Base-by-base conservation (phyloP, 1,140 invertebrate genomes). In the Drosophila punjabiensis region DNA sequence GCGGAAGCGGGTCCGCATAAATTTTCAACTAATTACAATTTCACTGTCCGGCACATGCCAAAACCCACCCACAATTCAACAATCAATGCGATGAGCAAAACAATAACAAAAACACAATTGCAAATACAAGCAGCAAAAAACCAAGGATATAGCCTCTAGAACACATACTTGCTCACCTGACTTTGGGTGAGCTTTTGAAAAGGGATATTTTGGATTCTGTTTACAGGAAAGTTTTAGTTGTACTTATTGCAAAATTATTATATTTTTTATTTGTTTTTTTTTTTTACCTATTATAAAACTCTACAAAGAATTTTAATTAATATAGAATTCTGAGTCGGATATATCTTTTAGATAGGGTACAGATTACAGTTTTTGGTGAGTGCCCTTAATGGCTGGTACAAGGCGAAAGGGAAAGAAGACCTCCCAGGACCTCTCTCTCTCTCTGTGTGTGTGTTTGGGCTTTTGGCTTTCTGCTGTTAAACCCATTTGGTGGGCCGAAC, bases 21-120 rank as follows among this genome's bases (percentile, higher is more conserved):
- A 89, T 89, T 86, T 82, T 67, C 47, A 82, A 86, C 85, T 89
- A 89, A 89, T 89, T 89, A 90, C 86, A 85, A 74, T 89, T 90
- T 89, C 79, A 90, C 75, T 90, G 82, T 86, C 82, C 85, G 82
- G 63, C 62, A 61, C 30, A 60, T 50, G 55, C 28, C 28, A 61
- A 53, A 53, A 39, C 41, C 20, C 55, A 24, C 61, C 56, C 35
- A 32, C 37, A 55, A 24, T 62, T 69, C 32, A 45, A 67, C 79
- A 73, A 85, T 85, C 75, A 69, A 90, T 90, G 71, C 50, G 20
- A 90, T 80, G 76, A 74, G 82, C 73, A 89, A 77, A 89, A 85
- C 71, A 89, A 89, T 90, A 80, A 75, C 79, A 79, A 90, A 89
- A 90, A 89, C 79, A 82, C 71, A 77, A 70, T 74, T 70, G 56